Evolutionary conservation across 2,797 vertebrate species (phyloP).

Genomic region (Parambassis ranga): DNA sequence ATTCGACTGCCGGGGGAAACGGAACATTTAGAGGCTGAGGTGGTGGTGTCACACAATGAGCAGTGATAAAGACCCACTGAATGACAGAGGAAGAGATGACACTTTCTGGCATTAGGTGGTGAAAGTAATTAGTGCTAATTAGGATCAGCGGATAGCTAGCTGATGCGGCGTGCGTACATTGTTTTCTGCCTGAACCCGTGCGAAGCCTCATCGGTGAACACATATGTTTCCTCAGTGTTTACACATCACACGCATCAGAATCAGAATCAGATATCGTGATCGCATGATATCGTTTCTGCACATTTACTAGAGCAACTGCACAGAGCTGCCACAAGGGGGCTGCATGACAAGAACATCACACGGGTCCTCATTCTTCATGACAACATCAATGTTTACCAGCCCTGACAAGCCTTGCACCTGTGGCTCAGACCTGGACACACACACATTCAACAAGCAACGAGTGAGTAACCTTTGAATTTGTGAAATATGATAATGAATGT

Average conservation of each 20-base stretch:
- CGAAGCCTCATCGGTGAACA: background rate
- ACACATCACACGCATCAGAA: background rate
- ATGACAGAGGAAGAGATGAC: constrained; percentile 40
- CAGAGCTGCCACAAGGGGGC: constrained; percentile 9
- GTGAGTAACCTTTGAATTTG: background rate
- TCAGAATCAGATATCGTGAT: too few species aligned
- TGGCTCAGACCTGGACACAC: constrained; percentile 20
- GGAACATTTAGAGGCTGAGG: background rate
- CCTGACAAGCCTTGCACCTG: constrained; percentile 38
- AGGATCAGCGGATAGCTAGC: constrained; percentile 30
- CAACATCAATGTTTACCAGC: constrained; percentile 21
- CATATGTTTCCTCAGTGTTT: background rate
- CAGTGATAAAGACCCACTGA: constrained; percentile 20
- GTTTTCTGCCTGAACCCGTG: background rate
- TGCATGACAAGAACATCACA: constrained; percentile 10
- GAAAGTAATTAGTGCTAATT: constrained; percentile 46
- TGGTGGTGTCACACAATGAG: constrained; percentile 12
- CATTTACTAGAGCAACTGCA: background rate
- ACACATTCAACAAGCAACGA: background rate
- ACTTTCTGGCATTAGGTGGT: constrained; percentile 47
- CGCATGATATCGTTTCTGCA: background rate
- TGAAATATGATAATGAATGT: constrained; percentile 26
- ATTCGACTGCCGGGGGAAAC: constrained; percentile 17
- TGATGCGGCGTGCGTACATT: constrained; percentile 15
- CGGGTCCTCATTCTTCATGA: constrained; percentile 28